Evolutionary conservation across 2,113 vertebrate genomes (phyloP), one percentile per base, ranked within the genome.

Genomic region (Amazona vittata): DNA sequence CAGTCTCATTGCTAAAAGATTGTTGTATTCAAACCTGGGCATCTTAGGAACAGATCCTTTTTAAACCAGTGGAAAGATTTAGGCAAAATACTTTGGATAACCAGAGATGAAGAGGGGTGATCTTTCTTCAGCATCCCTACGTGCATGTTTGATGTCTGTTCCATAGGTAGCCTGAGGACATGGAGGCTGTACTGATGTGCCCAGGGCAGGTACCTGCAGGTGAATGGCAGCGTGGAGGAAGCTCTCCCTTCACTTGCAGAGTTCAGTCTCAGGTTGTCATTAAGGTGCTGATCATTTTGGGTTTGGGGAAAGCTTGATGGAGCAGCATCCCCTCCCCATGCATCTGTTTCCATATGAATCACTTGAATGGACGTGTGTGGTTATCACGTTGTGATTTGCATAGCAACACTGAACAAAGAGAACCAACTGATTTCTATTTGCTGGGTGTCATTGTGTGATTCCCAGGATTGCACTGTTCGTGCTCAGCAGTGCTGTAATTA

Each of bases 391-490:
- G 25, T 65, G 53, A 28, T 69, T 94, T 74, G 44, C 16, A 4
- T 73, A 29, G 19, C 39, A 64, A 25, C 2, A 0, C 35, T 70
- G 44, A 14, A 21, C 26, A 52, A n/a, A 55, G 12, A 49, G 79
- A 80, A 5, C 2, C 12, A 29, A 0, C 26, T 15, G 52, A 41
- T 86, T 57, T 46, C 46, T 62, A 3, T 2, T 62, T 88, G 53
- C 31, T 67, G 39, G 47, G 24, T 33, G 11, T 81, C 31, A 9
- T 0, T 71, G 35, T 76, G 31, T 55, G 46, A 26, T 74, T 81
- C 24, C 47, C 25, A 74, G 1, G 15, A 3, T 37, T 29, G 3
- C 2, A 1, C 18, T 25, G 6, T 11, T 21, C 11, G 39, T 55
- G 35, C 41, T 37, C 7, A 31, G 15, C 15, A 18, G 5, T 64